Evolutionary conservation across 2,113 vertebrate genomes (phyloP), one percentile per base, ranked within the genome.

Genomic region (Phalacrocorax aristotelis): DNA sequence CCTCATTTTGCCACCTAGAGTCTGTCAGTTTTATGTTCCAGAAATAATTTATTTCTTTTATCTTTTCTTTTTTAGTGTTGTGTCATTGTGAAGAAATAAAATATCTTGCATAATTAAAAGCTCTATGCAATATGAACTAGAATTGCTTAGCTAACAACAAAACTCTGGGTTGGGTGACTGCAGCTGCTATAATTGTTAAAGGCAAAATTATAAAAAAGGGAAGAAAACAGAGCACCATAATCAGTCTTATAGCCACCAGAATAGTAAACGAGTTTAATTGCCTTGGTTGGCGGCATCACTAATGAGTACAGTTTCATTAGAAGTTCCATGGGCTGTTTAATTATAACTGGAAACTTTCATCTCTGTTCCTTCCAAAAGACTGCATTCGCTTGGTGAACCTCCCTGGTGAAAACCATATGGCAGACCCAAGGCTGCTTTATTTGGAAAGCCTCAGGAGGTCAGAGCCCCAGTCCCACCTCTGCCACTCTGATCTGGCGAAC

Each of bases 151-250:
- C 65, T 87, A 70, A 78, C 72, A 89, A 57, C 57, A 78, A 75
- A 93, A 51, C 36, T 26, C 30, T 71, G 60, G 51, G 46, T 30
- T 90, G 48, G 36, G 77, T 89, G 89, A 48, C n/a, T 93, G 90
- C 88, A 94, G 95, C 90, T 97, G 72, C 79, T 94, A 17, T 83
- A 84, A 92, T 87, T 90, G 48, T 95, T 83, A 89, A 93, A 92
- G 27, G n/a, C 30, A 75, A 92, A 94, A 92, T 86, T 78, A 83
- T 32, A 54, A 57, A 70, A 65, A 88, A 90, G 4, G 8, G 38
- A 83, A 44, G 60, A 90, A 91, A 85, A 68, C 12, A 27, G 76
- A 75, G 60, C 12, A 71, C 57, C 23, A 57, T 76, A 81, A 95
- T 92, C 88, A 93, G 42, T 91, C 72, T 83, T 90, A 48, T 0